These are phyloP conservation scores for Nestor notabilis DNA, from an alignment of 2,113 vertebrate genomes.

Conservation along the genomic window DNA sequence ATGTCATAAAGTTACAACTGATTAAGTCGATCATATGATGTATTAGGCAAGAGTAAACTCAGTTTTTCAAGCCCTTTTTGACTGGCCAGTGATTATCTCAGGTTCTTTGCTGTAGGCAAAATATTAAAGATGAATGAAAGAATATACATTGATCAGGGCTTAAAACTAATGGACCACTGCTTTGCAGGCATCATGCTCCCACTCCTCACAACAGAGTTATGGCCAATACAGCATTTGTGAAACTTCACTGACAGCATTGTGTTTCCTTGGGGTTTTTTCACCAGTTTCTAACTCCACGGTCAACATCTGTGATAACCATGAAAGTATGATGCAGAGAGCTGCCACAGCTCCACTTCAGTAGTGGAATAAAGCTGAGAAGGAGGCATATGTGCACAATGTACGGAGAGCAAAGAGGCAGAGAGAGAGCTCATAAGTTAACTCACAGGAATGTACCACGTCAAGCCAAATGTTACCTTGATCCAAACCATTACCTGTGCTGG, in stretches of 20 bases:
- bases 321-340: background rate
- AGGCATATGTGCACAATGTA: fast-evolving
- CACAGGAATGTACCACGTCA: background rate
- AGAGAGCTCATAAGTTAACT: background rate
- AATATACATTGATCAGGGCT: background rate
- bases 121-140: background rate
- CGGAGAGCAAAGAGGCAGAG: background rate
- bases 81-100: background rate
- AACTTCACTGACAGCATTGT: background rate
- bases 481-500: background rate
- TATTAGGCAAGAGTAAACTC: background rate
- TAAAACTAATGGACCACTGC: background rate
- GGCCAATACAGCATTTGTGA: background rate
- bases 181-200: background rate
- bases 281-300: background rate
- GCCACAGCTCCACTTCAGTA: background rate
- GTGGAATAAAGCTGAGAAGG: background rate
- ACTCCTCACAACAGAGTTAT: no score
- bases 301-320: background rate
- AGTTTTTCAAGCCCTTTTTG: background rate
- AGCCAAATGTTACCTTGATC: background rate
- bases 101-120: background rate
- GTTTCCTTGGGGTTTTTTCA: background rate
- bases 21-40: background rate
- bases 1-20: background rate